phyloP scores from a whole-genome alignment of 1,140 invertebrate species.

The Drosophila melanogaster region Release_6_plus_ISO1_MT NT_033779.5:4630501-4631000 shows the following conservation, averaged over 20 bases:
- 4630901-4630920: too few relatives aligned
- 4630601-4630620: slow-evolving; percentile 70
- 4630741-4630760: slow-evolving; percentile 65
- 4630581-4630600: slow-evolving; percentile 31
- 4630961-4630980: too few relatives aligned
- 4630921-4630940: too few relatives aligned
- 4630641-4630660: slow-evolving; percentile 29
- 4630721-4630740: slow-evolving; percentile 68
- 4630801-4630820: slow-evolving; percentile 49
- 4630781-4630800: slow-evolving; percentile 48
- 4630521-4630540: slow-evolving; percentile 22
- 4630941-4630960: too few relatives aligned
- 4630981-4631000: too few relatives aligned
- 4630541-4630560: slow-evolving; percentile 2
- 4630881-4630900: too few relatives aligned
- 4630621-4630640: slow-evolving; percentile 60
- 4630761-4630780: slow-evolving; percentile 48
- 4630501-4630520: neutral
- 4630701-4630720: slow-evolving; percentile 60
- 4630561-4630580: neutral
- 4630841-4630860: slow-evolving; percentile 31
- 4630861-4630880: neutral
- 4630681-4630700: slow-evolving; percentile 13
- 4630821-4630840: slow-evolving; percentile 71
- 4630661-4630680: slow-evolving; percentile 16